These are phyloP conservation scores for Taeniopygia guttata DNA, from an alignment of 2,797 vertebrate genomes.

Conservation along the genomic window DNA sequence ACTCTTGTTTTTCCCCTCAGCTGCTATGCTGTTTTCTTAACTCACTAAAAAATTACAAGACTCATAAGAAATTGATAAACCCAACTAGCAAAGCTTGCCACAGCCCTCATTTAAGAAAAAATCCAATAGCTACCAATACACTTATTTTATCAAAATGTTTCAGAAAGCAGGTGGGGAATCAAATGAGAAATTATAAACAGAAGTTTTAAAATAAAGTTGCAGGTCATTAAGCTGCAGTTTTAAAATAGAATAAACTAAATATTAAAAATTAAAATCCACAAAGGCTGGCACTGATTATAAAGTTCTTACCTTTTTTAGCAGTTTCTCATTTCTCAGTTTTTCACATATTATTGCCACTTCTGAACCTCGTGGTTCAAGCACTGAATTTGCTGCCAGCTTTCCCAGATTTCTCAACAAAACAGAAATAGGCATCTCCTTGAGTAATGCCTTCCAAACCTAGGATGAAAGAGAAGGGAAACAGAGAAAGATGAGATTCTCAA, in stretches of 20 bases:
- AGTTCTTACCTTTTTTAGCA: constrained; percentile 82
- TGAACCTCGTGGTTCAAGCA: constrained; percentile 83
- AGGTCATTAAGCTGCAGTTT: neutral
- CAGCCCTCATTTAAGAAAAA: neutral
- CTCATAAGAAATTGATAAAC: neutral
- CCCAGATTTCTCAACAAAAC: constrained; percentile 84
- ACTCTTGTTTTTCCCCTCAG: neutral
- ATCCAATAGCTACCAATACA: neutral
- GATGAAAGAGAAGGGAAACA: neutral
- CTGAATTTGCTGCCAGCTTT: constrained; percentile 85
- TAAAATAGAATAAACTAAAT: neutral
- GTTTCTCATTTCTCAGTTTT: constrained; percentile 83
- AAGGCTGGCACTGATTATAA: neutral
- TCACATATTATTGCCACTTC: constrained; percentile 87
- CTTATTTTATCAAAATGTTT: neutral
- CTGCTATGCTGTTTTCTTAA: neutral
- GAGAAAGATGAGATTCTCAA: neutral
- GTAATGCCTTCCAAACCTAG: constrained; percentile 88
- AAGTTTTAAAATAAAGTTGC: neutral
- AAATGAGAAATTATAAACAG: neutral
- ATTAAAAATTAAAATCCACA: neutral
- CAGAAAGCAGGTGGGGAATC: accelerated
- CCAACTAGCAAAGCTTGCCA: neutral
- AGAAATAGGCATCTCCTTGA: constrained; percentile 90
- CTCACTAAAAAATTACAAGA: neutral